Base-by-base conservation (phyloP, 2,888 invertebrate species). In the Tipula unca region DNA sequence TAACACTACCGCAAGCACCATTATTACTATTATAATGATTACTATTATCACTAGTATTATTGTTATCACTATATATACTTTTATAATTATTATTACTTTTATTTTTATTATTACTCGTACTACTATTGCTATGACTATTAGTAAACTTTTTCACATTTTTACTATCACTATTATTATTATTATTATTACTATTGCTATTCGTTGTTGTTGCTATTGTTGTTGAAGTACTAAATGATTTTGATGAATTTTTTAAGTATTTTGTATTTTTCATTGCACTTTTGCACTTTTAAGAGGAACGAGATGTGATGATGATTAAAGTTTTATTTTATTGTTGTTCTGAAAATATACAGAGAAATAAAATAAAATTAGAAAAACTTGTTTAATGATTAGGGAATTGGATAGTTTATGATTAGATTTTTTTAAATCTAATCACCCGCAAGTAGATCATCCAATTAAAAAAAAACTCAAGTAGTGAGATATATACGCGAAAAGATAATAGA, bases 21-120 rank as follows among this genome's bases (percentile, higher is more conserved):
- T 20, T 20, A 69, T 69, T 69, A 69, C 69, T 25, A 25, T 10
- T 25, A 13, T 69, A 69, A 69, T 25, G 69, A 69, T 69, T 69
- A 69, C 25, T 69, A 69, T 25, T 69, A 69, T 69, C 69, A 69
- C 69, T 69, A 25, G 69, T 69, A 20, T 25, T 69, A 69, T 69
- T 20, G 6, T 69, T 69, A 69, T 20, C 69, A 69, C 69, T 69
- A 69, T 69, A 69, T 10, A 69, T 69, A 69, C 69, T 69, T 25
- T 69, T 69, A 69, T 69, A 69, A 25, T 69, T 69, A 69, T 69
- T 69, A 69, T 69, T 69, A 69, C 69, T 69, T 69, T 69, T 69
- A 69, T 20, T 69, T 69, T 69, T 69, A 20, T 20, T 69, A 69
- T 69, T 69, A 13, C 8, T 69, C 25, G 25, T 10, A 69, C 20